Evolutionary conservation across 2,113 vertebrate species (phyloP), one percentile per base, ranked within the genome.

Genomic region (Ceratotherium simum): DNA sequence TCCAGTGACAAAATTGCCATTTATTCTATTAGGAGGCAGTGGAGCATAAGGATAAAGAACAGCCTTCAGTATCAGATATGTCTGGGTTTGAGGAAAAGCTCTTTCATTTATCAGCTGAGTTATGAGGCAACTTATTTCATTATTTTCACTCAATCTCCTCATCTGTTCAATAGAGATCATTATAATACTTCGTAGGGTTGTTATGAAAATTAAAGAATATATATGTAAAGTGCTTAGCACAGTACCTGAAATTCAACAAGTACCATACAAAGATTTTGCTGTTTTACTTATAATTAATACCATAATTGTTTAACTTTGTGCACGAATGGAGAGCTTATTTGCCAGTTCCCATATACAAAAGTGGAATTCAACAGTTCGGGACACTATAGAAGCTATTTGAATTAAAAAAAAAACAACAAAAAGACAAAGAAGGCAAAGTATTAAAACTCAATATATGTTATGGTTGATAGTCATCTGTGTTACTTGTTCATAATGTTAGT

Each of bases 201-300:
- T 21, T 70, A 46, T 58, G 36, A 70, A 94, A 83, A 75, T n/a
- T n/a, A 60, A 60, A 65, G 14, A 88, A 27, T 27, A 36, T 56
- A 70, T 42, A 56, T 9, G 5, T 21, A 91, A 86, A 42, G 11
- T 27, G 13, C 2, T 69, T 75, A 64, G 23, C 7, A 31, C 23
- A 93, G 67, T 46, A 86, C 2, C 60, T 83, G 42, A 80, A 92
- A 94, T 58, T 84, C 42, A 96, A 29, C 54, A 84, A 86, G 20
- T 1, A 11, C 1, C 9, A 62, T 58, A 58, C 69, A 82, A 93
- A 51, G 2, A 36, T 67, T 70, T 89, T 73, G 3, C 39, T 42
- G 31, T 93, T 64, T 27, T 18, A 42, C 75, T 75, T 85, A 21
- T 72, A 88, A 69, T 33, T 78, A 69, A 67, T 42, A 27, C 8